Evolutionary conservation across 2,888 invertebrate species (phyloP), one percentile per base, ranked within the genome.

Genomic region (Thyatira batis): DNA sequence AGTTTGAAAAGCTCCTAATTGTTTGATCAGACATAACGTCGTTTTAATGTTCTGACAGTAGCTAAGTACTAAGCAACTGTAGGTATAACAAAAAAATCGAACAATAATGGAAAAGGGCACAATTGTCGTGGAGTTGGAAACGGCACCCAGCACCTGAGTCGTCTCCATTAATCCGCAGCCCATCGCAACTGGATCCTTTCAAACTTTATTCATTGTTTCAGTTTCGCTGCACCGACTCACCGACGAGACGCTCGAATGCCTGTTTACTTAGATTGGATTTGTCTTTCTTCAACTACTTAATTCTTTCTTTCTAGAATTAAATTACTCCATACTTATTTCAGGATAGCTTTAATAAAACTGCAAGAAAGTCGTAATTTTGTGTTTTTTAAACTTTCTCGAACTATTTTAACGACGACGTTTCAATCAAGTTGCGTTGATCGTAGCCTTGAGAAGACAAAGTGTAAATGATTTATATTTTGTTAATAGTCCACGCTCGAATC

Each of bases 181-280:
- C 71, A 71, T 73, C 46, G 48, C 48, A 27, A 74, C 77, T 74
- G 71, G 73, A 74, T 76, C 77, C 80, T 80, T 82, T 84, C 79
- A 82, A 88, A 88, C 83, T 88, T 85, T 83, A 80, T 82, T 85
- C 84, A 89, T 87, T 87, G 86, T 85, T 84, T 82, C 79, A 82
- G 79, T 78, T 73, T 77, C 75, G 69, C 76, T 82, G 81, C 84
- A 82, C 72, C 75, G 72, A 62, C 65, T 58, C 60, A 58, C 55
- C 57, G 65, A 45, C 45, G 44, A 51, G 9, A 28, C 13, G 39
- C 50, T 44, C 45, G 45, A 43, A 46, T 39, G 56, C 64, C 69
- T 76, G 77, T 81, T 80, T 76, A 73, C 75, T 71, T 67, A 81
- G 81, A 85, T 85, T 82, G 82, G 69, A 82, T 84, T 84, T 82